These are phyloP conservation scores for Morelia viridis DNA, from an alignment of 2,797 vertebrate species.

Conservation along the genomic window DNA sequence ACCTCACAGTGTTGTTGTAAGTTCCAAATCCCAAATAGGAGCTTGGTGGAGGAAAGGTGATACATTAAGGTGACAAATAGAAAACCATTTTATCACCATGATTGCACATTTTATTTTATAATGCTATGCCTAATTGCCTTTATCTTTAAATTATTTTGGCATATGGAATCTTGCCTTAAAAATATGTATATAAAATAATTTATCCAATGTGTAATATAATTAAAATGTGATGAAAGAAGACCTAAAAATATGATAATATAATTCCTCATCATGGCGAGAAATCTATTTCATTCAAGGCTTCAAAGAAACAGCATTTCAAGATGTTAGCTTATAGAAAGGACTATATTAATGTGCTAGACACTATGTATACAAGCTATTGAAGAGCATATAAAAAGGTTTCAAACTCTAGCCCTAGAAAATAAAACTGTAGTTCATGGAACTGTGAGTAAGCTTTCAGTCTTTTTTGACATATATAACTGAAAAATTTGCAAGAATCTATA, in stretches of 20 bases:
- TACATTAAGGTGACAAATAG: neutral
- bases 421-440: neutral
- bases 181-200: neutral
- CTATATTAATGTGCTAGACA: slow-evolving; percentile 31
- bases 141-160: slow-evolving; percentile 17
- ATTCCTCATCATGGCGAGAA: slow-evolving; percentile 44
- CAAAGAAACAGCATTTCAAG: slow-evolving; percentile 48
- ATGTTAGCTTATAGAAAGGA: slow-evolving; percentile 49
- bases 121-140: neutral
- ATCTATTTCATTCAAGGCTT: slow-evolving; percentile 46
- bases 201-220: slow-evolving; percentile 23
- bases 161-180: slow-evolving; percentile 6
- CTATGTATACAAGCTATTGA: slow-evolving; percentile 25
- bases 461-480: neutral
- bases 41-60: neutral
- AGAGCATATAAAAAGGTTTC: slow-evolving; percentile 23
- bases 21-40: neutral
- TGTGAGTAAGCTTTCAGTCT: slow-evolving; percentile 3
- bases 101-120: neutral
- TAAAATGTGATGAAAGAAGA: slow-evolving; percentile 34
- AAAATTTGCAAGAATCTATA: neutral
- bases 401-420: slow-evolving; percentile 12
- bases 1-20: neutral
- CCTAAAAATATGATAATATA: slow-evolving; percentile 5
- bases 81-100: neutral